phyloP scores from a whole-genome alignment of 2,888 invertebrate genomes.

The Sesia bembeciformis region DNA sequence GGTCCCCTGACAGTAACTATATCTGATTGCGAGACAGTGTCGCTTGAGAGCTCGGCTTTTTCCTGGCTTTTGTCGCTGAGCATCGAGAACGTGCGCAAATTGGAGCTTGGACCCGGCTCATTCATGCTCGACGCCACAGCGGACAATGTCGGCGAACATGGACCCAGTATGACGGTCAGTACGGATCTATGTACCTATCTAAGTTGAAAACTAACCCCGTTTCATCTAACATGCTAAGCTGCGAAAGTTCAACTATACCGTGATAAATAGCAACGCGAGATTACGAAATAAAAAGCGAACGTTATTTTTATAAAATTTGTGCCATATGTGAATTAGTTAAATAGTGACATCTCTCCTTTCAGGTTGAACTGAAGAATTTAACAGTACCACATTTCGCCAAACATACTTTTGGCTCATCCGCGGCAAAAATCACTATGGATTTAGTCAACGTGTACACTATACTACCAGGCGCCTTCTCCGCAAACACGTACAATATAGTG shows the following conservation, averaged over 20 bases:
- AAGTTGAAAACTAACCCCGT: no score
- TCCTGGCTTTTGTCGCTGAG: constrained; percentile 77
- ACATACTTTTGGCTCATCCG: constrained; percentile 77
- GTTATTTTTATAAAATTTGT: neutral
- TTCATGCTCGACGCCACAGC: constrained; percentile 77
- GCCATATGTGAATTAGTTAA: neutral
- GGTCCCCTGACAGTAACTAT: constrained; percentile 78
- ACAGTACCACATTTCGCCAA: constrained; percentile 73
- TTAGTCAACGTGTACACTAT: constrained; percentile 68
- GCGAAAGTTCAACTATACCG: neutral
- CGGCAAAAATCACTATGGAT: constrained; percentile 74
- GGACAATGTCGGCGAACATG: constrained; percentile 77
- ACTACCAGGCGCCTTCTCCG: constrained; percentile 77
- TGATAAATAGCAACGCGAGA: neutral
- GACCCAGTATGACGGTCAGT: constrained; percentile 73
- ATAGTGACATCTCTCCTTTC: constrained; percentile 23
- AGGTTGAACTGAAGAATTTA: constrained; percentile 79
- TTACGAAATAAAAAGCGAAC: neutral
- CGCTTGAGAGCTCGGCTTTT: constrained; percentile 77
- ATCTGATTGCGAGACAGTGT: constrained; percentile 71
- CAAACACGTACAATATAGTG: constrained; percentile 77
- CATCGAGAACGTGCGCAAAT: constrained; percentile 70
- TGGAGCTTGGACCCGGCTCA: constrained; percentile 74
- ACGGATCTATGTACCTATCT: constrained; percentile 8
- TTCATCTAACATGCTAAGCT: neutral